These are phyloP conservation scores for Oostethus manadensis DNA, from an alignment of 2,113 vertebrate species.

Conservation along the genomic window DNA sequence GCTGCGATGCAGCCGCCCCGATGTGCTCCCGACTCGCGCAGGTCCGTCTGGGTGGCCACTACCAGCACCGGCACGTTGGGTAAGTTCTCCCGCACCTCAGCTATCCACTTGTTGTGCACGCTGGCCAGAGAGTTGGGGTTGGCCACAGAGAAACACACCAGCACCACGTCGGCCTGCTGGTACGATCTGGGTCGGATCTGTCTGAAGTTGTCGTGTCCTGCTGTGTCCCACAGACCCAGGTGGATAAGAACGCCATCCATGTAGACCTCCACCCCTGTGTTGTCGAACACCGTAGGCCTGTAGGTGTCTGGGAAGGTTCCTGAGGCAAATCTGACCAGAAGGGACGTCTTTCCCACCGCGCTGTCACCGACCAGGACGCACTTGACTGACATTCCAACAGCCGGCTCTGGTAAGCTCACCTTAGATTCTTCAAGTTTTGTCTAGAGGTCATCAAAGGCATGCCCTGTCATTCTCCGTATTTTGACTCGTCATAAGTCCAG, in stretches of 20 bases:
- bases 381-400: slow-evolving; percentile 81
- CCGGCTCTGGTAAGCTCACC: background rate
- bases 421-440: too few relatives aligned
- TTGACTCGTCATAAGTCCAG: too few relatives aligned
- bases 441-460: too few relatives aligned
- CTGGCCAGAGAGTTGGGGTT: slow-evolving; percentile 84
- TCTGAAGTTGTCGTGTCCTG: slow-evolving; percentile 85
- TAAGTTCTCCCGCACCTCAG: slow-evolving; percentile 80
- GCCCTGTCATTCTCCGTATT: too few relatives aligned
- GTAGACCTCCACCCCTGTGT: slow-evolving; percentile 91
- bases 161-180: slow-evolving; percentile 89
- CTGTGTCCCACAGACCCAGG: slow-evolving; percentile 94
- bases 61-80: slow-evolving; percentile 85
- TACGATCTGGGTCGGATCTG: slow-evolving; percentile 91
- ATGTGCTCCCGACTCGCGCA: slow-evolving; percentile 78
- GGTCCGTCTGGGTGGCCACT: slow-evolving; percentile 93
- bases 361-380: slow-evolving; percentile 93
- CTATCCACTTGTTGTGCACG: slow-evolving; percentile 85
- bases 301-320: slow-evolving; percentile 93
- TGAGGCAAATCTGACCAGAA: slow-evolving; percentile 91
- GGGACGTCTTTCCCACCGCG: slow-evolving; percentile 88
- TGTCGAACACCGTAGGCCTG: slow-evolving; percentile 93
- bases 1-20: slow-evolving; percentile 76
- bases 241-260: slow-evolving; percentile 93
- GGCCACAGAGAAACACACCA: slow-evolving; percentile 93